These are phyloP conservation scores for Thymelicus acteon DNA, from an alignment of 2,888 invertebrate genomes.

Conservation along the genomic window DNA sequence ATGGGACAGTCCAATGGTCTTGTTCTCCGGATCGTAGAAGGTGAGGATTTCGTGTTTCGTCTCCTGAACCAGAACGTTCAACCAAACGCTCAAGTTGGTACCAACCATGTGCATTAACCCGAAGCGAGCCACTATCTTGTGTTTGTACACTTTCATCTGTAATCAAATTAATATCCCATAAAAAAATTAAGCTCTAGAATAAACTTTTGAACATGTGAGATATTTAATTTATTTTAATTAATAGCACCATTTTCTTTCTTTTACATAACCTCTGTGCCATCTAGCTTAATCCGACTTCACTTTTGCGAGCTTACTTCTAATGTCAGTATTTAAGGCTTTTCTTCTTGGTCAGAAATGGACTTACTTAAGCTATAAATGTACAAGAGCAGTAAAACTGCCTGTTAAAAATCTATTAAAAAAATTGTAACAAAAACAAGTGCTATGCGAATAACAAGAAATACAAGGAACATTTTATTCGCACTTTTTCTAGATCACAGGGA, in stretches of 20 bases:
- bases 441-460: not conserved
- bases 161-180: slow-evolving; percentile 43
- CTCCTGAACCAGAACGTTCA: slow-evolving; percentile 96
- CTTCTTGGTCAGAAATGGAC: too few relatives aligned
- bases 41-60: slow-evolving; percentile 97
- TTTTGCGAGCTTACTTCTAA: too few relatives aligned
- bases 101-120: slow-evolving; percentile 99
- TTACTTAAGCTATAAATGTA: too few relatives aligned
- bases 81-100: slow-evolving; percentile 98
- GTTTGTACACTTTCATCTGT: slow-evolving; percentile 96
- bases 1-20: slow-evolving; percentile 91
- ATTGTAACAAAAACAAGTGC: not conserved
- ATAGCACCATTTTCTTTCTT: too few relatives aligned
- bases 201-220: not conserved
- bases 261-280: too few relatives aligned
- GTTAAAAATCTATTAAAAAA: not conserved
- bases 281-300: too few relatives aligned
- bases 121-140: slow-evolving; percentile 95
- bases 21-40: slow-evolving; percentile 95
- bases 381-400: too few relatives aligned
- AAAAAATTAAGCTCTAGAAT: not conserved
- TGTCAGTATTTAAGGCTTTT: too few relatives aligned
- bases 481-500: not conserved
- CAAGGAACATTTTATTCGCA: not conserved
- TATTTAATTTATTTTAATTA: too few relatives aligned